These are phyloP conservation scores for Lapara coniferarum DNA, from an alignment of 2,888 invertebrate species.

Conservation along the genomic window DNA sequence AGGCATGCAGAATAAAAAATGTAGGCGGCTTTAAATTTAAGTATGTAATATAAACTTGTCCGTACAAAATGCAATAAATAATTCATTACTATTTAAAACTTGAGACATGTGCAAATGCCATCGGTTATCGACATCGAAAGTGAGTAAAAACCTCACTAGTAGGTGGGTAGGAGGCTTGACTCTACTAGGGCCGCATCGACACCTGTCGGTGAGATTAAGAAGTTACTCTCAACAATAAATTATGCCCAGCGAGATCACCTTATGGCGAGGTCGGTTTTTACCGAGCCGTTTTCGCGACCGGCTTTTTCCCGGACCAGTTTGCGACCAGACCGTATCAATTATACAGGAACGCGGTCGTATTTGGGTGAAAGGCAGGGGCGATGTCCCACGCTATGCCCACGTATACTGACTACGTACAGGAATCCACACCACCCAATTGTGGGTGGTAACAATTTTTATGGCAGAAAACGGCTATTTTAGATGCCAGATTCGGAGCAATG, in stretches of 20 bases:
- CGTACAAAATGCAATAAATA: conserved; percentile 31
- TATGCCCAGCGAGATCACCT: conserved; percentile 55
- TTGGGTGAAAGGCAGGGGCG: conserved; percentile 56
- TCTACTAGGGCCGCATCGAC: conserved; percentile 34
- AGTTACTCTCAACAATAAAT: conserved; percentile 58
- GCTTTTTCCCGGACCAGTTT: conserved; percentile 55
- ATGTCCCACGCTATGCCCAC: conserved; percentile 17
- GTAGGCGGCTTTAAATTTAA: background rate
- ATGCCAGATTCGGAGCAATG: conserved; percentile 21
- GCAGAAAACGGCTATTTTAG: conserved; percentile 24
- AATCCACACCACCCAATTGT: conserved; percentile 16
- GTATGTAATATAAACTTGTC: background rate
- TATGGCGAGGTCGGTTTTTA: conserved; percentile 52
- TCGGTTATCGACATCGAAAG: conserved; percentile 12
- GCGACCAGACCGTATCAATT: conserved; percentile 62
- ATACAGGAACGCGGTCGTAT: conserved; percentile 65
- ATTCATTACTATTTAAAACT: conserved; percentile 46
- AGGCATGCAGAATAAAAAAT: background rate
- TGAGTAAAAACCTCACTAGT: background rate
- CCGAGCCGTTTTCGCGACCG: conserved; percentile 57
- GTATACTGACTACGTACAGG: conserved; percentile 11
- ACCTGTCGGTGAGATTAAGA: conserved; percentile 62
- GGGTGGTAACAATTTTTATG: conserved; percentile 24
- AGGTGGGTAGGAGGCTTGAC: background rate
- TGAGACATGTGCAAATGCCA: conserved; percentile 52